Base-by-base conservation (phyloP, 2,888 invertebrate genomes). In the Merodon equestris region DNA sequence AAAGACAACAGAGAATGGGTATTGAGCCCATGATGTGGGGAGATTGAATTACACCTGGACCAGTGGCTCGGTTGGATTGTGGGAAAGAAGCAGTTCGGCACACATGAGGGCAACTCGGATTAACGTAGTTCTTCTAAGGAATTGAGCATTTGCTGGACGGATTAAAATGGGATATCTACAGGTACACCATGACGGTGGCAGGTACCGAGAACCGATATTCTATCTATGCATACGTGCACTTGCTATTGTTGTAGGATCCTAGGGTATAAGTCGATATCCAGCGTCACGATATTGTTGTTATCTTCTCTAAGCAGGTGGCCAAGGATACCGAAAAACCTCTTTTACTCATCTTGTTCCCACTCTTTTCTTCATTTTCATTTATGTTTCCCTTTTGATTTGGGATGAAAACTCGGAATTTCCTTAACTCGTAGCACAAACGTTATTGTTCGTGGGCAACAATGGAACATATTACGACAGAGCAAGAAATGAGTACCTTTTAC, bases 21-120 rank as follows among this genome's bases (percentile, higher is more conserved):
- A 12, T 27, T 27, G 27, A 27, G 27, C 2, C n/a, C n/a, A 27
- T 27, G 27, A 27, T 27, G 27, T 27, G 27, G 7, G 60, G 48
- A 72, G 51, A 76, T 76, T 66, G 76, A 72, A 72, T 76, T 76
- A 67, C 76, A 77, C 57, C 72, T 67, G 67, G 67, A 58, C 53
- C 51, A 50, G 67, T 27, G 27, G 27, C 7, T 2, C 27, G 27
- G 45, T 50, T 42, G 18, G 48, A 63, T 61, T 15, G n/a, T 42
- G 56, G 67, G 56, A 68, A 45, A 36, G 27, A 27, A 36, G 36
- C 18, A 36, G 44, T 12, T 1, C 36, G 40, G 54, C 56, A 42
- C 54, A 50, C 47, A 75, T 75, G 74, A 57, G 63, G 70, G 61
- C 68, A 56, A 27, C 7, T 7, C 3, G 70, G 74, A 75, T 75